Base-by-base conservation (phyloP, 2,113 vertebrate genomes). In the Oenanthe oenanthe region DNA sequence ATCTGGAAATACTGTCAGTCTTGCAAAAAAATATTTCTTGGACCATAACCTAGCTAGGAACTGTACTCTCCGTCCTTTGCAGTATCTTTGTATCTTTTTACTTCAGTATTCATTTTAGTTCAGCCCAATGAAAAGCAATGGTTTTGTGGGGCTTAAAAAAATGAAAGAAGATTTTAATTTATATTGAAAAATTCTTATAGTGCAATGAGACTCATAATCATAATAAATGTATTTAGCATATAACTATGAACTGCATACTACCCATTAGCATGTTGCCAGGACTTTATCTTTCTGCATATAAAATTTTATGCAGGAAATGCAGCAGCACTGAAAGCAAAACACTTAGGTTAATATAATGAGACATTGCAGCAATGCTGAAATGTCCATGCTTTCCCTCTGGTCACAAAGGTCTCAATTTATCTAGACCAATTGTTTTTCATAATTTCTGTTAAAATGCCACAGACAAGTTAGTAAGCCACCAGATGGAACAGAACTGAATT, bases 381-480 rank as follows among this genome's bases (percentile, higher is more conserved):
- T 93, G 86, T 91, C 91, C 85, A 50, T 60, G 74, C 90, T 29
- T 93, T 95, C 83, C 65, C 65, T 86, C 84, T 86, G 88, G 89
- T 96, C 84, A 95, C 38, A 94, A 97, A 92, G 48, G 58, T 89
- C 61, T 80, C 85, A 31, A 57, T 88, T 94, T 94, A 95, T 86
- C 75, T 89, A 95, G 75, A 91, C 89, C 50, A 96, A 74, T 58
- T 92, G 71, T 75, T 95, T 96, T 92, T 29, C 20, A 20, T 71
- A 80, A 95, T 95, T 95, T 90, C 78, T 91, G 77, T 58, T 95
- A 88, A 97, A 97, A 97, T 96, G 82, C 70, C 89, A 97, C 81
- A 94, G 45, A 60, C 36, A 86, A 95, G 74, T 95, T 79, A 86
- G 56, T 42, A 95, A 85, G 93, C 75, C 65, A 86, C 51, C 9